Percentiles rank a stretch among this genome's conserved stretches.
Conservation (phyloP, 2,113 vertebrate genomes). For the Anolis sagrei region DNA sequence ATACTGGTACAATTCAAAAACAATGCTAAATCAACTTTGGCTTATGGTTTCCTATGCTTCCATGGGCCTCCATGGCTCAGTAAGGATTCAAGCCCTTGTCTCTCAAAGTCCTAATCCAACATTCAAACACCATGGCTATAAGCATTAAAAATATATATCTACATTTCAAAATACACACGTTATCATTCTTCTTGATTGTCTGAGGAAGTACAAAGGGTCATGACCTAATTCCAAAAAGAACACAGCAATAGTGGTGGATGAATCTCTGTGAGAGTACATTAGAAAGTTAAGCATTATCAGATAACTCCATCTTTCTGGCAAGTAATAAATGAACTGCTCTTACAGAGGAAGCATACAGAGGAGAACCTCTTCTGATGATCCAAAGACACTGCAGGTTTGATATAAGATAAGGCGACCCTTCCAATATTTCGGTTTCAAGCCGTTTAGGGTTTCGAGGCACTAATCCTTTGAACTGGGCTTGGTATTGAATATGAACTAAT, state of each 20-base stretch:
- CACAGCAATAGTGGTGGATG: too few relatives aligned
- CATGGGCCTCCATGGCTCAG: background rate
- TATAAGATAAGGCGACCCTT: background rate
- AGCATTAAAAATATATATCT: background rate
- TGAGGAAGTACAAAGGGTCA: too few relatives aligned
- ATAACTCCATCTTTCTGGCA: background rate
- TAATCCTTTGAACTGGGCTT: background rate
- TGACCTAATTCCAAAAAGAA: too few relatives aligned
- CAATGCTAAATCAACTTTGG: too few relatives aligned
- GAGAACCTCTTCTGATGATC: background rate
- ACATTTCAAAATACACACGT: background rate
- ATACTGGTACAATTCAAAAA: too few relatives aligned
- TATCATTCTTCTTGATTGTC: too few relatives aligned
- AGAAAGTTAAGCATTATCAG: background rate
- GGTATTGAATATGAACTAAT: background rate
- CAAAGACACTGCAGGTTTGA: background rate
- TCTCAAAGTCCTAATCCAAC: background rate
- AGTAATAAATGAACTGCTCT: background rate
- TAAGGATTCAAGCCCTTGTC: background rate
- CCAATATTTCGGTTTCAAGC: background rate
- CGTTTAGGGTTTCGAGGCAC: background rate
- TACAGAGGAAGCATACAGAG: background rate
- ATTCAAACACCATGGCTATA: background rate
- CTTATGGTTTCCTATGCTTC: too few relatives aligned
- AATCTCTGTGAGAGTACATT: background rate